Evolutionary conservation across 2,888 invertebrate species (phyloP).

Genomic region (Papilio demoleus): DNA sequence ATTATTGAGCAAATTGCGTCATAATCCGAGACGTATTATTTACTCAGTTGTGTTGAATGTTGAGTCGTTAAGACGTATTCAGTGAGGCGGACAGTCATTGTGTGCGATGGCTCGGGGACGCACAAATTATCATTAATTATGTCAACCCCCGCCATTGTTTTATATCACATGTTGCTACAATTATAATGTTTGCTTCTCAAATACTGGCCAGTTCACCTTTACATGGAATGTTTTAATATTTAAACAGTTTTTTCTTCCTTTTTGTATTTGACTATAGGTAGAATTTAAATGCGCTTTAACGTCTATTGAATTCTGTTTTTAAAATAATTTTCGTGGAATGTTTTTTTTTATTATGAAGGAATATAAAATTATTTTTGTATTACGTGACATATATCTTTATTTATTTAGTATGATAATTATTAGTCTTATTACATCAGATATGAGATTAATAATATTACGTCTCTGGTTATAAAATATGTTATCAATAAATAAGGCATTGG

Average conservation of each 20-base stretch:
- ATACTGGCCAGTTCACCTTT: constrained; percentile 24
- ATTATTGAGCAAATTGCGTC: constrained; percentile 5
- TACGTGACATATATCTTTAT: no score
- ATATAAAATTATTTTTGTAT: no score
- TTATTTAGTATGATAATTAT: no score
- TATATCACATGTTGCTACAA: not conserved
- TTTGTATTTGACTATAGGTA: constrained; percentile 1
- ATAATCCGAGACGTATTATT: constrained; percentile 47
- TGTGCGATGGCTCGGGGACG: constrained; percentile 54
- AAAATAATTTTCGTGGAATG: no score
- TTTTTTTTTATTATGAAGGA: no score
- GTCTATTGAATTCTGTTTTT: no score
- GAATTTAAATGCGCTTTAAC: not conserved
- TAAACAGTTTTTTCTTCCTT: constrained; percentile 4
- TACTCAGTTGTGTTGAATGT: constrained; percentile 54
- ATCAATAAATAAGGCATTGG: no score
- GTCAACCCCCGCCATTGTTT: constrained; percentile 5
- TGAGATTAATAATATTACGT: no score
- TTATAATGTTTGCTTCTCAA: constrained; percentile 6
- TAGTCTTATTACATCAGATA: no score
- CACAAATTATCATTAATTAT: constrained; percentile 56
- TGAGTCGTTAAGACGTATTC: constrained; percentile 59
- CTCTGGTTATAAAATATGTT: no score
- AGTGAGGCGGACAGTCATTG: constrained; percentile 53
- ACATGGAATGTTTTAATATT: constrained; percentile 12